phyloP scores from a whole-genome alignment of 1,140 invertebrate genomes.

The Ruditapes philippinarum region DNA sequence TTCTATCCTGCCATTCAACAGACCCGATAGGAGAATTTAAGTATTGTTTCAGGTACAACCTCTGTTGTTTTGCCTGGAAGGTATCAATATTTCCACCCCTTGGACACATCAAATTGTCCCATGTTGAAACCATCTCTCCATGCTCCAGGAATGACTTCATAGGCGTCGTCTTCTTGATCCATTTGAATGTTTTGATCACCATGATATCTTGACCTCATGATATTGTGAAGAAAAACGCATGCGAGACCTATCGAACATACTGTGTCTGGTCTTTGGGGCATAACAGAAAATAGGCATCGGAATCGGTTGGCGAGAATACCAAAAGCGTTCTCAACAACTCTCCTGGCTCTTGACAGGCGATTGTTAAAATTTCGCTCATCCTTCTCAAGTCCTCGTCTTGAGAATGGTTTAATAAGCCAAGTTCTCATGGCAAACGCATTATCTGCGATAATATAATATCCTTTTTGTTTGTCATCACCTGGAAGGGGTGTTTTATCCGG shows the following conservation, averaged over 20 bases:
- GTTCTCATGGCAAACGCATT: constrained; percentile 75
- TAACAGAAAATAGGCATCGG: constrained; percentile 29
- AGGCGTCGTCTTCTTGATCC: constrained; percentile 66
- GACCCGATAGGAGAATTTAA: constrained; percentile 37
- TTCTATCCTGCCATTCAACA: constrained; percentile 49
- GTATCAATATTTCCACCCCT: constrained; percentile 39
- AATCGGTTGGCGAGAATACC: constrained; percentile 72
- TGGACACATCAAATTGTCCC: constrained; percentile 1
- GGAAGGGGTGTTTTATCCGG: constrained; percentile 68
- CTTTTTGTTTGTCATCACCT: constrained; percentile 23
- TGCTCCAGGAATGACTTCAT: constrained; percentile 64
- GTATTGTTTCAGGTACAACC: constrained; percentile 66
- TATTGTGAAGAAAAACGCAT: constrained; percentile 65
- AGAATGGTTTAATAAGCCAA: constrained; percentile 77
- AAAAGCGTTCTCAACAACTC: constrained; percentile 85
- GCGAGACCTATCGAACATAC: constrained; percentile 37
- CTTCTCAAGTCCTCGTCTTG: constrained; percentile 73
- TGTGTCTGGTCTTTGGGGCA: constrained; percentile 54
- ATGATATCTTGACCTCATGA: constrained; percentile 67
- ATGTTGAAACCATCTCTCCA: constrained; percentile 53
- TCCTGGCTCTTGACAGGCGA: constrained; percentile 81
- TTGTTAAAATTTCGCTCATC: constrained; percentile 87
- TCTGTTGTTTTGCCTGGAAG: constrained; percentile 37
- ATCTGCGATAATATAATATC: constrained; percentile 75
- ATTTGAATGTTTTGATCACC: constrained; percentile 42